phyloP scores from a whole-genome alignment of 2,113 vertebrate species.

The Verasper variegatus region DNA sequence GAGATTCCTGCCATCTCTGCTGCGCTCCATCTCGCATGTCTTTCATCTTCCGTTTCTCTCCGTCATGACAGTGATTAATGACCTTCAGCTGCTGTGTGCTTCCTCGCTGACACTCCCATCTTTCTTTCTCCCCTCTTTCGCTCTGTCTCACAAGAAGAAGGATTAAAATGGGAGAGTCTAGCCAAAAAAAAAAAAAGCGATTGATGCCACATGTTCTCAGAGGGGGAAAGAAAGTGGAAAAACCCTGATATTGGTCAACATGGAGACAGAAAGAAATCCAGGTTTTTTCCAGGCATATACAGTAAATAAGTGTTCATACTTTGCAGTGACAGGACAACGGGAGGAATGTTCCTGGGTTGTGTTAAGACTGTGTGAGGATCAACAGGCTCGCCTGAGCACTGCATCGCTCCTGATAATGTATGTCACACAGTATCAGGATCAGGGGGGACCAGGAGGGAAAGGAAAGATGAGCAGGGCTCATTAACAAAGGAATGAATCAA shows the following conservation, averaged over 20 bases:
- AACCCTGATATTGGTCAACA: constrained; percentile 41
- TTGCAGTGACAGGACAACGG: not conserved
- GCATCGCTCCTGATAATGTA: constrained; percentile 7
- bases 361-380: constrained; percentile 28
- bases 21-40: constrained; percentile 64
- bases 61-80: constrained; percentile 81
- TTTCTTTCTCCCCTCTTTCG: constrained; percentile 79
- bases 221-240: constrained; percentile 23
- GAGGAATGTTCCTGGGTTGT: constrained; percentile 17
- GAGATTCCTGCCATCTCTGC: constrained; percentile 68
- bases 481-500: not conserved
- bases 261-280: constrained; percentile 13
- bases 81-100: constrained; percentile 79
- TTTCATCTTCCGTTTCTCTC: constrained; percentile 64
- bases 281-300: constrained; percentile 19
- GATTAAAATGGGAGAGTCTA: constrained; percentile 53
- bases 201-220: constrained; percentile 67
- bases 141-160: constrained; percentile 58
- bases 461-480: not conserved
- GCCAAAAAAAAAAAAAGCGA: constrained; percentile 45
- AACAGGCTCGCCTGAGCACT: constrained; percentile 21
- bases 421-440: constrained; percentile 17
- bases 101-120: constrained; percentile 74
- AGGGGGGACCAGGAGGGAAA: not conserved
- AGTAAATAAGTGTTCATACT: constrained; percentile 23